Evolutionary conservation across 2,888 invertebrate genomes (phyloP), one percentile per base, ranked within the genome.

Genomic region (Zonitis immaculata): DNA sequence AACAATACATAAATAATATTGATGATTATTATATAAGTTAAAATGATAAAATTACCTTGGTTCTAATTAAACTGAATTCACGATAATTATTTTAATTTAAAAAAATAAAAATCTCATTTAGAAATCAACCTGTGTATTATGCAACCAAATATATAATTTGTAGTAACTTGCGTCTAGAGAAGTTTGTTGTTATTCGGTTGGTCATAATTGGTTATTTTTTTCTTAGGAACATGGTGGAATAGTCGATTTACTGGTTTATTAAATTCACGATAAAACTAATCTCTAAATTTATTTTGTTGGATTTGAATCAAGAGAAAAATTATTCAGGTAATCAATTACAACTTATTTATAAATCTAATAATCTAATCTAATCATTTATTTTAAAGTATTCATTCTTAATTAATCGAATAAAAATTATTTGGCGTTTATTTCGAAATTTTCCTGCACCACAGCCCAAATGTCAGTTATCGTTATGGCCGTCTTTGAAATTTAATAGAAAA

Each of bases 161-260:
- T 28, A 11, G 42, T 25, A 2, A 18, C 26, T 0, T 44, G 20
- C 25, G 44, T 44, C 6, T 35, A 18, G 35, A 8, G 18, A 3
- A 18, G 4, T 18, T 35, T 35, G 0, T 3, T 18, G 4, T 18
- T 18, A 18, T 35, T 18, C 8, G 5, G 35, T 35, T 32, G 12
- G n/a, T 1, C 4, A 16, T 1, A n/a, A 32, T 16, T 18, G 16
- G n/a, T 12, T 30, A 28, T 35, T 35, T 35, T 35, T 18, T 32
- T 12, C 16, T 16, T 51, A 35, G 20, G 50, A 25, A 44, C 35
- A 51, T 50, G 54, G 51, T 55, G 44, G 55, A 51, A 55, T 55
- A 49, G 35, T 44, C 55, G 42, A 26, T 20, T n/a, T 7, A 32
- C 48, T 42, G 48, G 48, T 48, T 18, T 12, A n/a, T n/a, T n/a